Evolutionary conservation across 23 tunicate genomes (phyloP), one percentile per base, ranked within the genome.

Genomic region (Phallusia fumigata): DNA sequence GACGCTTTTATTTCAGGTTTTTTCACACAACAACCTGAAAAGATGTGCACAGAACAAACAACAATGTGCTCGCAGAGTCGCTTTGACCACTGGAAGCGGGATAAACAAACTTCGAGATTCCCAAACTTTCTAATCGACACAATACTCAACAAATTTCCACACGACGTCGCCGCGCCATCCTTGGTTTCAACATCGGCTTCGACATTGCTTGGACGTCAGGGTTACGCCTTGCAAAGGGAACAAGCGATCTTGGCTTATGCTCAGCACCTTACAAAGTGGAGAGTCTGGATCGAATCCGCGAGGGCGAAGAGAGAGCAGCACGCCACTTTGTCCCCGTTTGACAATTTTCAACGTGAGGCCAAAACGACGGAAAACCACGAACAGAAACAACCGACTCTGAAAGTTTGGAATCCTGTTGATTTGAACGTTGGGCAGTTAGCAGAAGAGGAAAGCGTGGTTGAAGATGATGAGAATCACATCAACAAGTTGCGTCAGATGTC

Each of bases 51-150:
- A 3, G 47, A 5, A 40, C 47, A 40, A 10, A 10, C 10, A 10
- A 3, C 10, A 40, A 10, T 10, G 5, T 40, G 47, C 10, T 40
- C 47, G 47, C 47, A 5, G 10, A 5, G 47, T 5, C 8, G 10
- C 5, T 3, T 5, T 3, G 10, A 40, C 47, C 8, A 40, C 47
- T 3, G 47, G 5, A 40, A 40, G 10, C 47, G 10, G 47, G 10
- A 24, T 16, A 74, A 74, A 31, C 77, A n/a, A n/a, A n/a, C n/a
- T n/a, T n/a, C n/a, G n/a, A n/a, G 74, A 24, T 51, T 84, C 11
- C 88, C 88, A 16, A 75, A 84, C 79, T 84, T 84, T 77, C 51
- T 74, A 5, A 84, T 84, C 36, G 88, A 84, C 30, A 84, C 88
- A 76, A 84, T 84, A 31, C 77, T 84, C 30, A 53, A 40, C 33